These are phyloP conservation scores for Oscheius myriophilus DNA, from an alignment of 2,888 invertebrate genomes.

Conservation along the genomic window DNA sequence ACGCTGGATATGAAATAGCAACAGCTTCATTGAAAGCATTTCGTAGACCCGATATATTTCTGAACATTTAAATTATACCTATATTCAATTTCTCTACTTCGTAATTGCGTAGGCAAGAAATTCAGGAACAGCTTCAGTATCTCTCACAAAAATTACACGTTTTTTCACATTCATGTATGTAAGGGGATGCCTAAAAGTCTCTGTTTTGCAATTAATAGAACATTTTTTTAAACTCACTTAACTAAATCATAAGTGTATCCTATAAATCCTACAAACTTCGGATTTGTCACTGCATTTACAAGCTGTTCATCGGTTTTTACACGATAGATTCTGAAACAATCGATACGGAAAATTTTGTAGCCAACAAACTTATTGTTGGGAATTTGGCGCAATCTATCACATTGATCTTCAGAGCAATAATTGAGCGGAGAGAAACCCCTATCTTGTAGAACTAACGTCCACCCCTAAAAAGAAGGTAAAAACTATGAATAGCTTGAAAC, in stretches of 20 bases:
- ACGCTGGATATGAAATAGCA: conserved; percentile 32
- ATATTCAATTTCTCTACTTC: too few species aligned
- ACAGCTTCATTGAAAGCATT: conserved; percentile 46
- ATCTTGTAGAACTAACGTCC: conserved; percentile 45
- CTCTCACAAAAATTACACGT: conserved; percentile 40
- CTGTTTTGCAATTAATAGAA: background rate
- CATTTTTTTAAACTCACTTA: conserved; percentile 5
- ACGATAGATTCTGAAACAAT: background rate
- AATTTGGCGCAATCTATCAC: conserved; percentile 29
- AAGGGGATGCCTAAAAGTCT: conserved; percentile 17
- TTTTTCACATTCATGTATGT: conserved; percentile 22
- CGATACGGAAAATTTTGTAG: too few species aligned
- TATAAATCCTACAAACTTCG: conserved; percentile 38
- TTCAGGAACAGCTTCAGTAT: conserved; percentile 39
- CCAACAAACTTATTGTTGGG: conserved; percentile 12
- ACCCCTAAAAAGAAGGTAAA: conserved; percentile 30
- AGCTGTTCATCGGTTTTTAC: conserved; percentile 38
- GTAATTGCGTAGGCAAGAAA: conserved; percentile 42
- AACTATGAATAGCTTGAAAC: background rate
- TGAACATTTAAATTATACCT: conserved; percentile 4
- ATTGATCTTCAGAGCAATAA: conserved; percentile 40
- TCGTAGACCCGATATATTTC: conserved; percentile 41
- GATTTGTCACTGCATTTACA: conserved; percentile 15
- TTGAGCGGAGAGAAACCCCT: conserved; percentile 43
- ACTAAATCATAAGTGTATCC: conserved; percentile 40